Conservation (phyloP, 2,797 vertebrate genomes). For the Gallinago stenura region DNA sequence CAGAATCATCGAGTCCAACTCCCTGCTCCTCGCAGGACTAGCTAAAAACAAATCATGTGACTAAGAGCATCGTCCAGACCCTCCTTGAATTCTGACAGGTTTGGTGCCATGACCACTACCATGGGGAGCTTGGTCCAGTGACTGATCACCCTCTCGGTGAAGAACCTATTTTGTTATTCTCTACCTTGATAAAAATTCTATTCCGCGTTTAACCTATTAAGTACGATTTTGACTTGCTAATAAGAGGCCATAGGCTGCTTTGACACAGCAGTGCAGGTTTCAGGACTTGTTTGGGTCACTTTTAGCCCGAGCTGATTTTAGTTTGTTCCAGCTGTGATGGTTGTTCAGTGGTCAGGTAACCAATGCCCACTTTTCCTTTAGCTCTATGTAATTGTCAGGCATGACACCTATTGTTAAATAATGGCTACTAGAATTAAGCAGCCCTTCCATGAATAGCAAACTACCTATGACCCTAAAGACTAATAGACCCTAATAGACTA, state of each 20-base stretch:
- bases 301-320: not conserved
- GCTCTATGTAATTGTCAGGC: not conserved
- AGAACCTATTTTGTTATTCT: not conserved
- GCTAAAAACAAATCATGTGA: not conserved
- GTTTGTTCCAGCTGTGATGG: not conserved
- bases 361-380: not conserved
- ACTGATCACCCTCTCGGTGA: accelerated
- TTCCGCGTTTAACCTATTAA: not conserved
- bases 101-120: not conserved
- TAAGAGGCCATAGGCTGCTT: not conserved
- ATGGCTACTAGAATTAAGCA: not conserved
- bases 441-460: not conserved
- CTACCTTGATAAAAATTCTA: not conserved
- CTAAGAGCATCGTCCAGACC: accelerated
- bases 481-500: too few relatives aligned
- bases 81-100: not conserved
- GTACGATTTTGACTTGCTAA: not conserved
- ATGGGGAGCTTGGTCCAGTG: not conserved
- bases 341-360: not conserved
- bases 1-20: not conserved
- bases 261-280: not conserved
- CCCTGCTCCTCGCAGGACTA: not conserved
- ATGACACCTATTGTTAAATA: not conserved
- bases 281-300: not conserved
- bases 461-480: not conserved